Evolutionary conservation across 2,113 vertebrate species (phyloP).

Genomic region (Leptosomus discolor): DNA sequence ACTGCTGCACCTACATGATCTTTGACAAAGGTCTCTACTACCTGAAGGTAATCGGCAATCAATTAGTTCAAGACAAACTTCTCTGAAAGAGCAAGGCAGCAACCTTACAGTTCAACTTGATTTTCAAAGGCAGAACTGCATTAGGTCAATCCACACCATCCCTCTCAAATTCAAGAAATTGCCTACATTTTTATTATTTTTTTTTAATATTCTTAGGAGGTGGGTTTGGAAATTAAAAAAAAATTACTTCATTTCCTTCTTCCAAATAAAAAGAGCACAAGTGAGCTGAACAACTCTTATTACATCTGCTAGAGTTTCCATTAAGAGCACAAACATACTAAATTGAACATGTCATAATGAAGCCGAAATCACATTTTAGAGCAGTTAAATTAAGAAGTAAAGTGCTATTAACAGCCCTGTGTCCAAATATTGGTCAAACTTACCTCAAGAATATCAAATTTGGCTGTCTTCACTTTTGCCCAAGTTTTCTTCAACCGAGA

Average conservation of each 20-base stretch:
- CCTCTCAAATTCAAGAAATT: not conserved
- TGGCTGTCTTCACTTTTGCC: constrained; percentile 93
- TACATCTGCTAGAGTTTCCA: not conserved
- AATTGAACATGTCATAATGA: not conserved
- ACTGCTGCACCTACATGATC: not conserved
- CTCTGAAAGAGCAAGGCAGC: not conserved
- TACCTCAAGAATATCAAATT: constrained; percentile 94
- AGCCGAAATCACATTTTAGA: not conserved
- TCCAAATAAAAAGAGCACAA: not conserved
- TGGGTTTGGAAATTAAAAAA: not conserved
- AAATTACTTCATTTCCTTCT: not conserved
- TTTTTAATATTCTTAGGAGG: not conserved
- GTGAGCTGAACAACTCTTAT: not conserved
- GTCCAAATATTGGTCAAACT: not conserved
- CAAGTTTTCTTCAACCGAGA: constrained; percentile 95
- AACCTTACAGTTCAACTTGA: not conserved
- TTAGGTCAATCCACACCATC: not conserved
- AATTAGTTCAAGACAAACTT: not conserved
- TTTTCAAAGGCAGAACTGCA: not conserved
- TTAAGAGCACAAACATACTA: not conserved
- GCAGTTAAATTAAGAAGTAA: not conserved
- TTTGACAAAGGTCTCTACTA: not conserved
- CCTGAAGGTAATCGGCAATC: not conserved
- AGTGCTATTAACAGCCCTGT: not conserved
- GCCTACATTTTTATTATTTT: not conserved